These are phyloP conservation scores for Diacarnus erythraeanus DNA, from an alignment of 37 sponge, comb jelly and placozoan species.

Conservation along the genomic window DNA sequence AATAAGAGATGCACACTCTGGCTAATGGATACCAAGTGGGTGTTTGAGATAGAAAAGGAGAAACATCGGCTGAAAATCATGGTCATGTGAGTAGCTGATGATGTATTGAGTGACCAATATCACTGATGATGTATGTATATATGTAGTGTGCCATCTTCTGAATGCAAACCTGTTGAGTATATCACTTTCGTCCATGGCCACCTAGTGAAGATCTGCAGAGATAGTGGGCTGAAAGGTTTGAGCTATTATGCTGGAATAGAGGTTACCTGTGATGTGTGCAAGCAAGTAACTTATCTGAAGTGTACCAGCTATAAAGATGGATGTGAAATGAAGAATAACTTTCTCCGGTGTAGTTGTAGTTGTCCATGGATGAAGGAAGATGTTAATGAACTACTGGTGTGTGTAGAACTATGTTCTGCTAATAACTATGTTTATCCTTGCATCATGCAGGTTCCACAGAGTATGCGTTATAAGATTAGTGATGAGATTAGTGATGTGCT, in stretches of 20 bases:
- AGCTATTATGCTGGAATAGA: conserved; percentile 13
- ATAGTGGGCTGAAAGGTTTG: conserved; percentile 24
- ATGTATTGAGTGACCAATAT: too few relatives aligned
- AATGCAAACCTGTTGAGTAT: neutral
- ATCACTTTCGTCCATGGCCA: neutral
- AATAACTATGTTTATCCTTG: too few relatives aligned
- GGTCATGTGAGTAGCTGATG: conserved; percentile 13
- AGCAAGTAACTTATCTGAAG: too few relatives aligned
- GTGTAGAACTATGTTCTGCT: too few relatives aligned
- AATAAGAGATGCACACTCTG: neutral
- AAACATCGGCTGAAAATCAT: conserved; percentile 10
- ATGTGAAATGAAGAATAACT: neutral
- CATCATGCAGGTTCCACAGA: too few relatives aligned
- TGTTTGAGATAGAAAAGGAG: neutral
- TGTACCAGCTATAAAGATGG: neutral
- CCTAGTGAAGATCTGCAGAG: conserved; percentile 14
- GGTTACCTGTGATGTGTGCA: neutral
- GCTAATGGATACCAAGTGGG: conserved; percentile 2
- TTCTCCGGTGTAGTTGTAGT: neutral
- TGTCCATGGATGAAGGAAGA: neutral
- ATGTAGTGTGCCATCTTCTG: too few relatives aligned
- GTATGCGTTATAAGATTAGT: too few relatives aligned
- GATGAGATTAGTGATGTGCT: too few relatives aligned
- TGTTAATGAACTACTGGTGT: neutral
- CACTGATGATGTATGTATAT: too few relatives aligned